Conservation (phyloP, 2,113 vertebrate genomes). For the Argyrosomus japonicus region DNA sequence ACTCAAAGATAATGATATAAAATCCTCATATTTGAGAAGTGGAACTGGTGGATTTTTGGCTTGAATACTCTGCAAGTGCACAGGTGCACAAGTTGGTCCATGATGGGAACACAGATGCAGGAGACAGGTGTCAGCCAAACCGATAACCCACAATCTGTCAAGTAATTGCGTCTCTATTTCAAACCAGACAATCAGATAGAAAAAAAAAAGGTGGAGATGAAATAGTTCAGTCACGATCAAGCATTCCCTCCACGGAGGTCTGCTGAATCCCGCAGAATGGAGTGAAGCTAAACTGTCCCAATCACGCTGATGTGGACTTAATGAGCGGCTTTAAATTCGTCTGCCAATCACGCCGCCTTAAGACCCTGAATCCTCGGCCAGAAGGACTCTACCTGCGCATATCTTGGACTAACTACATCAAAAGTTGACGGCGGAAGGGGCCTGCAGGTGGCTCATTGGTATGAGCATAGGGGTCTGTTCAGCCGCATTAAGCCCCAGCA, state of each 20-base stretch:
- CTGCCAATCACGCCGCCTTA: conserved; percentile 77
- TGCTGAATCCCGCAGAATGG: conserved; percentile 56
- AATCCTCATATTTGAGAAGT: no score
- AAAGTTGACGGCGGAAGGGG: conserved; percentile 50
- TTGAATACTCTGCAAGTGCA: not conserved
- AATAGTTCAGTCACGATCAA: conserved; percentile 44
- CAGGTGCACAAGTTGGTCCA: not conserved
- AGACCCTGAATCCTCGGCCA: conserved; percentile 60
- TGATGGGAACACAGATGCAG: conserved; percentile 5
- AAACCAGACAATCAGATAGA: conserved; percentile 32
- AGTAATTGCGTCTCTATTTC: conserved; percentile 32
- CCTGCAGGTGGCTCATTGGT: conserved; percentile 72
- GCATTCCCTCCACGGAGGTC: conserved; percentile 64
- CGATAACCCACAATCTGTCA: conserved; percentile 9
- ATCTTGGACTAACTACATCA: conserved; percentile 61
- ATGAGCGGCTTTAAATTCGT: conserved; percentile 71
- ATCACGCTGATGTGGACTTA: conserved; percentile 67
- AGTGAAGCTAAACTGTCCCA: conserved; percentile 62
- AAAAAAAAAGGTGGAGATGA: conserved; percentile 27
- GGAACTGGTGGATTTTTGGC: not conserved
- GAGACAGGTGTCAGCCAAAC: not conserved
- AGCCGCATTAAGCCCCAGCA: conserved; percentile 69
- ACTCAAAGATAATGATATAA: no score
- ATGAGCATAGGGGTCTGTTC: conserved; percentile 71
- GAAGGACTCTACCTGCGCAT: conserved; percentile 59